A percentile compares a stretch with the other conserved stretches of the same genome.
Evolutionary conservation across 2,888 invertebrate genomes (phyloP).

Genomic region (Acronicta psi): DNA sequence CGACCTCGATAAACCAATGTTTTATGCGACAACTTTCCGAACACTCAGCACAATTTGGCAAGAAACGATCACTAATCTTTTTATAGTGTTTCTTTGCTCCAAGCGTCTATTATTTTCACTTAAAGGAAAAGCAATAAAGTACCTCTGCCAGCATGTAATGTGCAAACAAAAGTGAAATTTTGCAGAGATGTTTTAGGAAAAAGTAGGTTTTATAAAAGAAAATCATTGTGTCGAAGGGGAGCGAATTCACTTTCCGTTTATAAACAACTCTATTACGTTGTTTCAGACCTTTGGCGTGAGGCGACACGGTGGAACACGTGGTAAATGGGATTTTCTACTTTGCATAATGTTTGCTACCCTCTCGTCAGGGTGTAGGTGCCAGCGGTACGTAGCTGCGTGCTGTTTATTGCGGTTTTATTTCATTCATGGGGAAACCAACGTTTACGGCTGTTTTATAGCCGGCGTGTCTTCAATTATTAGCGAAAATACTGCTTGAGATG

Average conservation of each 20-base stretch:
- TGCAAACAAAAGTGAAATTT: slow-evolving; percentile 31
- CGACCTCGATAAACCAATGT: slow-evolving; percentile 53
- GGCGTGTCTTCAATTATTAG: slow-evolving; percentile 35
- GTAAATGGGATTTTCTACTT: slow-evolving; percentile 79
- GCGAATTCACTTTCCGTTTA: slow-evolving; percentile 70
- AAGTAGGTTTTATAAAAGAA: slow-evolving; percentile 48
- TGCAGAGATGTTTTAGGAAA: slow-evolving; percentile 22
- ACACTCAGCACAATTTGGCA: slow-evolving; percentile 51
- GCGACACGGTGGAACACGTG: slow-evolving; percentile 63
- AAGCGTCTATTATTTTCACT: slow-evolving; percentile 39
- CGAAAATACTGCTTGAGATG: slow-evolving; percentile 21
- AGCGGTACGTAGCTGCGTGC: slow-evolving; percentile 30
- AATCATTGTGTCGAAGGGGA: slow-evolving; percentile 65
- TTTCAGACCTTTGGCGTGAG: slow-evolving; percentile 65
- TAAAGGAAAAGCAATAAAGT: slow-evolving; percentile 42
- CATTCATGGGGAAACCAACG: slow-evolving; percentile 41
- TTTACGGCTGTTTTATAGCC: slow-evolving; percentile 51
- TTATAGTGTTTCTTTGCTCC: slow-evolving; percentile 40
- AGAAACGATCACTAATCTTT: slow-evolving; percentile 47
- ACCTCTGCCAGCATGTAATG: slow-evolving; percentile 17
- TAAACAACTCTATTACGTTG: slow-evolving; percentile 77
- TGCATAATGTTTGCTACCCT: slow-evolving; percentile 74
- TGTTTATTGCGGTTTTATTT: slow-evolving; percentile 49
- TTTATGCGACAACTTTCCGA: slow-evolving; percentile 59
- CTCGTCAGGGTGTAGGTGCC: slow-evolving; percentile 46